Percentiles rank a stretch among this genome's conserved stretches.
Evolutionary conservation across 2,888 invertebrate genomes (phyloP).

Genomic region (Clanis bilineata): DNA sequence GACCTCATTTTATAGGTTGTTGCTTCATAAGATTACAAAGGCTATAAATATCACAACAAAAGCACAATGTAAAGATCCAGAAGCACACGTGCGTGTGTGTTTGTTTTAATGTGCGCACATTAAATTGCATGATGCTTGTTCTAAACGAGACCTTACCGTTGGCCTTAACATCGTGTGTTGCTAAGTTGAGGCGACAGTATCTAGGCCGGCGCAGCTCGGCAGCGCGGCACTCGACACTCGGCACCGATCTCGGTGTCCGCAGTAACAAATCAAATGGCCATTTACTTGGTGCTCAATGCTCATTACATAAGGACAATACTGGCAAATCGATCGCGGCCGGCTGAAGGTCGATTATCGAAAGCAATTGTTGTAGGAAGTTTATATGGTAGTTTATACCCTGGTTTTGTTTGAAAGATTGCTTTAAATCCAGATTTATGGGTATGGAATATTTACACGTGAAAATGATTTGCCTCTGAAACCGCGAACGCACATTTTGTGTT

Average conservation of each 20-base stretch:
- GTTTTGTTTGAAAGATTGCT: background rate
- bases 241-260: background rate
- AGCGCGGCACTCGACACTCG: too few species aligned
- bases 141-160: background rate
- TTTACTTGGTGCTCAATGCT: slow-evolving; percentile 30
- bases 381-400: background rate
- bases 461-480: background rate
- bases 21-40: too few species aligned
- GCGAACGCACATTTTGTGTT: background rate
- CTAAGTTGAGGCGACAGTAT: background rate
- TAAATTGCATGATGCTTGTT: too few species aligned
- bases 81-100: too few species aligned
- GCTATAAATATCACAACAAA: too few species aligned
- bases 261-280: background rate
- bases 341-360: slow-evolving; percentile 25
- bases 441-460: background rate
- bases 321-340: slow-evolving; percentile 31
- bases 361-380: background rate
- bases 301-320: slow-evolving; percentile 30
- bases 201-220: too few species aligned
- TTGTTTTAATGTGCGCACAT: too few species aligned
- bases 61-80: too few species aligned
- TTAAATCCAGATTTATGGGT: background rate
- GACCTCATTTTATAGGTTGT: too few species aligned
- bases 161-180: background rate